Conservation (phyloP, 2,113 vertebrate species). For the Chionomys nivalis region DNA sequence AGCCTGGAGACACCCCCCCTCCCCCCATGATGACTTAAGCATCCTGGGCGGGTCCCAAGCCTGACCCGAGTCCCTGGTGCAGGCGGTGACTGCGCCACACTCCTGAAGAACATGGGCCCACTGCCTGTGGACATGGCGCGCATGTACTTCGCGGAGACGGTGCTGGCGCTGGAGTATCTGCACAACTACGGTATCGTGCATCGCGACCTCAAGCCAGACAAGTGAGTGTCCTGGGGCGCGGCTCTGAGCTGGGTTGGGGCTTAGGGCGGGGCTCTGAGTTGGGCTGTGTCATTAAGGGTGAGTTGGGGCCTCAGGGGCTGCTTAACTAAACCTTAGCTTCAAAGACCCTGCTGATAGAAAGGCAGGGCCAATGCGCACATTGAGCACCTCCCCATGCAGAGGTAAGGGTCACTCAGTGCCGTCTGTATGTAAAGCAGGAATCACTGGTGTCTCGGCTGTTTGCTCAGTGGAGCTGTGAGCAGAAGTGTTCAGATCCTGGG, state of each 20-base stretch:
- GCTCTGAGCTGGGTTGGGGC: neutral
- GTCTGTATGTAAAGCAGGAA: neutral
- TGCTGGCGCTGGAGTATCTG: constrained; percentile 95
- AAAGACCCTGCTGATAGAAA: neutral
- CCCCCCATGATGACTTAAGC: neutral
- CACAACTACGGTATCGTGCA: constrained; percentile 99
- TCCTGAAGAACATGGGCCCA: constrained; percentile 98
- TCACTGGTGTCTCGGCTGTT: neutral
- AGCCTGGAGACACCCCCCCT: neutral
- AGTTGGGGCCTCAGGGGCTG: neutral
- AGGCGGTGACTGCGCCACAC: constrained; percentile 97
- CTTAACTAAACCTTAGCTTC: neutral
- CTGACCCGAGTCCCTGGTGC: neutral
- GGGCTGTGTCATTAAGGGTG: no score
- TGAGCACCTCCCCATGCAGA: neutral
- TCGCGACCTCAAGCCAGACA: constrained; percentile 98
- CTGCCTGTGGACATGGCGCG: constrained; percentile 96
- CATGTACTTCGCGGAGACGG: constrained; percentile 98
- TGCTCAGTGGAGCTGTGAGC: neutral
- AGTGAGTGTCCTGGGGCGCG: constrained; percentile 86
- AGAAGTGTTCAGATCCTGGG: fast-evolving
- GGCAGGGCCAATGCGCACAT: neutral
- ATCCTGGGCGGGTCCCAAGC: neutral
- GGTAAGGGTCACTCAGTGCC: neutral
- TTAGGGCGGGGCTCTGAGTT: neutral